phyloP scores from a whole-genome alignment of 1,140 invertebrate species.

The Drosophila insularis region DNA sequence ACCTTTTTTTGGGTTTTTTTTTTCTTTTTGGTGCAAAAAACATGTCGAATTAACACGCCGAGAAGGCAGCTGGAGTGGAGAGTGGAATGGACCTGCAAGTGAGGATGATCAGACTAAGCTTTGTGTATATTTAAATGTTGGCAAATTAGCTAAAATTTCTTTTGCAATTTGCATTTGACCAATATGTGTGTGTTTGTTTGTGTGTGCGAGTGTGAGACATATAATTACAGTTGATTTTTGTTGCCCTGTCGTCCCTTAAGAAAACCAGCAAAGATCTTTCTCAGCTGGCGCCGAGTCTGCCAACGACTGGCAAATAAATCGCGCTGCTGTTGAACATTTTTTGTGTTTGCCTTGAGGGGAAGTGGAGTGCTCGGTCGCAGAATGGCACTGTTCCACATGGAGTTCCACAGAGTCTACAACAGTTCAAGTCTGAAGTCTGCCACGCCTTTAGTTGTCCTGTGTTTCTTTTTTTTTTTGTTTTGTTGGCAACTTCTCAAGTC shows the following conservation, averaged over 20 bases:
- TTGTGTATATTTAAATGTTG: slow-evolving; percentile 75
- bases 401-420: slow-evolving; percentile 54
- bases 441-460: slow-evolving; percentile 64
- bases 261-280: slow-evolving; percentile 29
- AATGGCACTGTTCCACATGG: slow-evolving; percentile 67
- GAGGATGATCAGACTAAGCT: slow-evolving; percentile 35
- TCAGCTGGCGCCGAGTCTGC: slow-evolving; percentile 77
- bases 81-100: not conserved
- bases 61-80: slow-evolving; percentile 46
- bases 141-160: slow-evolving; percentile 77
- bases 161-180: slow-evolving; percentile 61
- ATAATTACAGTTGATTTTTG: slow-evolving; percentile 64
- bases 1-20: not conserved
- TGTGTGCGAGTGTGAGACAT: slow-evolving; percentile 43
- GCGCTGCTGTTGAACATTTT: slow-evolving; percentile 77
- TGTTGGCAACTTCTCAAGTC: slow-evolving; percentile 58
- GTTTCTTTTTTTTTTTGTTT: slow-evolving; percentile 7
- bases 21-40: slow-evolving; percentile 56
- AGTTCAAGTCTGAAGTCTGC: slow-evolving; percentile 51
- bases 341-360: slow-evolving; percentile 48
- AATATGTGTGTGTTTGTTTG: slow-evolving; percentile 19
- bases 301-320: slow-evolving; percentile 72
- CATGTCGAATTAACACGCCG: slow-evolving; percentile 82
- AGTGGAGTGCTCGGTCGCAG: slow-evolving; percentile 15
- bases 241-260: slow-evolving; percentile 29